These are phyloP conservation scores for Shargacucullia verbasci DNA, from an alignment of 2,888 invertebrate species.

Conservation along the genomic window DNA sequence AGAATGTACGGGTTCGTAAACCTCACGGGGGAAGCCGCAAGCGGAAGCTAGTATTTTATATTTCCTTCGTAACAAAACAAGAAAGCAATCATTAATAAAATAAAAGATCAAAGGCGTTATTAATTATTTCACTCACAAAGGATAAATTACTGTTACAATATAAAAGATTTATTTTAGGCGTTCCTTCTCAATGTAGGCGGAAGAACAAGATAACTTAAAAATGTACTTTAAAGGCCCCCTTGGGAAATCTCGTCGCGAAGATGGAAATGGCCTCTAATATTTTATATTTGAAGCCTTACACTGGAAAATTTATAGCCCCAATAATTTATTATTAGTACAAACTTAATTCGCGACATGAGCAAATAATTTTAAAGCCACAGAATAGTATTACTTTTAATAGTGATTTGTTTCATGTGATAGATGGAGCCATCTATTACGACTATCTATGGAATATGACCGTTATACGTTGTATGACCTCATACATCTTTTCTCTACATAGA, in stretches of 20 bases:
- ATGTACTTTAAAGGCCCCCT: neutral
- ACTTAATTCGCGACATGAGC: too few species aligned
- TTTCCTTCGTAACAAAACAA: neutral
- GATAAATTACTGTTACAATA: slow-evolving; percentile 24
- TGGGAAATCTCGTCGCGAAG: slow-evolving; percentile 25
- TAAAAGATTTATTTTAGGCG: slow-evolving; percentile 20
- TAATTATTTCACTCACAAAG: neutral
- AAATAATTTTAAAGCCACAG: too few species aligned
- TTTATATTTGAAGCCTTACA: slow-evolving; percentile 1
- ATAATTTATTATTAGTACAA: too few species aligned
- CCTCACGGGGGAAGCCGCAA: too few species aligned
- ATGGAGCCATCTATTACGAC: too few species aligned
- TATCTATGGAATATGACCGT: too few species aligned
- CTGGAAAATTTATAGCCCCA: neutral
- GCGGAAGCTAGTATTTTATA: too few species aligned
- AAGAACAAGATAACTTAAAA: slow-evolving; percentile 9
- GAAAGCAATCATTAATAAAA: neutral
- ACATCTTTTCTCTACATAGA: too few species aligned
- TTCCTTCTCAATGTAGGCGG: slow-evolving; percentile 2
- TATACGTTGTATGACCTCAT: too few species aligned
- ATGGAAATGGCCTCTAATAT: slow-evolving; percentile 2
- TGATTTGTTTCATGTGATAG: too few species aligned
- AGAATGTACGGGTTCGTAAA: too few species aligned
- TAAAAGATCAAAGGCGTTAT: neutral
- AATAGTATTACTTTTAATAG: too few species aligned